These are phyloP conservation scores for Pampusana beccarii DNA, from an alignment of 2,113 vertebrate species.

Conservation along the genomic window DNA sequence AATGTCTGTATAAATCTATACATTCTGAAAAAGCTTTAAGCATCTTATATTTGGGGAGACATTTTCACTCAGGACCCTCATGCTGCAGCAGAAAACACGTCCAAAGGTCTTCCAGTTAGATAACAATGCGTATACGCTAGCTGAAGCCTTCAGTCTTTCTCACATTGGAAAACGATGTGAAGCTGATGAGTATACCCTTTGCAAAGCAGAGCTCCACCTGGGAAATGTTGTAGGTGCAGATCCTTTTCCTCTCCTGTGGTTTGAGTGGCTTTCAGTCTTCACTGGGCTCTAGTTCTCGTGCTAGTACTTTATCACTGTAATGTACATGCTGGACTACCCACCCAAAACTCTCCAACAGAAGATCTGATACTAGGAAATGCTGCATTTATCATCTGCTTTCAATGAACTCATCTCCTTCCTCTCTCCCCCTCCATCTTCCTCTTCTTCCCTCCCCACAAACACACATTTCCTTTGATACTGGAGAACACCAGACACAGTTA, in stretches of 20 bases:
- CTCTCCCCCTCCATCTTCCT: not conserved
- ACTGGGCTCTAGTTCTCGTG: not conserved
- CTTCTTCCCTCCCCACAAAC: not conserved
- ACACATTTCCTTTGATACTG: not conserved
- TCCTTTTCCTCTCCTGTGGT: not conserved
- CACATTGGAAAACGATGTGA: not conserved
- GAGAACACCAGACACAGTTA: not conserved
- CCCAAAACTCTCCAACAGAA: not conserved
- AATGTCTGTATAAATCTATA: not conserved
- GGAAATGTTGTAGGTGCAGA: not conserved
- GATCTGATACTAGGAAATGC: not conserved
- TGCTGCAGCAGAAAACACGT: not conserved
- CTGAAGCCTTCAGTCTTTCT: not conserved
- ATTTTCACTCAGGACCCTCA: not conserved
- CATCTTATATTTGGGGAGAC: not conserved
- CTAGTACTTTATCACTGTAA: not conserved
- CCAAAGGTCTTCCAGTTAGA: not conserved
- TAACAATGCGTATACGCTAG: rapidly evolving
- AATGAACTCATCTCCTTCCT: not conserved
- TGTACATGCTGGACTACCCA: not conserved
- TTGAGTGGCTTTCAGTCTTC: not conserved
- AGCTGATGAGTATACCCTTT: not conserved
- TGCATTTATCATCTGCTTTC: not conserved
- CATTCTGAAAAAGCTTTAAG: not conserved
- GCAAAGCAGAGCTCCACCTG: not conserved